Evolutionary conservation across 2,797 vertebrate species (phyloP).

Genomic region (Glyptemys insculpta): DNA sequence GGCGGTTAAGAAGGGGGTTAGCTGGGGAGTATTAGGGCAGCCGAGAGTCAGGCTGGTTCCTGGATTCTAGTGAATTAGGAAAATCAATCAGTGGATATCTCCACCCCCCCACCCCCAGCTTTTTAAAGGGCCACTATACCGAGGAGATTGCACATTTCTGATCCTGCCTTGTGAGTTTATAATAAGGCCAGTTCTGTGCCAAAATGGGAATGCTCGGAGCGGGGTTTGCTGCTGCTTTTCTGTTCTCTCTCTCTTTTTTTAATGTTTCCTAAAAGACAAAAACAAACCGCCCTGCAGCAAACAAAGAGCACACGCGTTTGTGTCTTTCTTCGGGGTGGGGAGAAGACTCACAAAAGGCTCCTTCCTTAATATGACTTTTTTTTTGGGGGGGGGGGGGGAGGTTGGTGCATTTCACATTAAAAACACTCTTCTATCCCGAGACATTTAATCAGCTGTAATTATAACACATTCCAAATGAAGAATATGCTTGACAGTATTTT

Average conservation of each 20-base stretch:
- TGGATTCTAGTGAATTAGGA: background rate
- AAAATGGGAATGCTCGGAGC: slow-evolving; percentile 6
- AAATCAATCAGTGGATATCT: background rate
- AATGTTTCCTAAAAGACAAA: slow-evolving; percentile 74
- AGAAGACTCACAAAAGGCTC: slow-evolving; percentile 1
- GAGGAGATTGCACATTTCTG: slow-evolving; percentile 33
- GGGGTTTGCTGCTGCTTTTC: background rate
- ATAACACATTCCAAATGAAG: slow-evolving; percentile 83
- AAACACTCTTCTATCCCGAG: slow-evolving; percentile 62
- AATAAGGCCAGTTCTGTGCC: slow-evolving; percentile 65
- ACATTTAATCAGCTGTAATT: slow-evolving; percentile 84
- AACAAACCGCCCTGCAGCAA: slow-evolving; percentile 76
- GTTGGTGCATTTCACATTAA: slow-evolving; percentile 36
- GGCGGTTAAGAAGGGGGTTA: background rate
- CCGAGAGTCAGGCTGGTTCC: background rate
- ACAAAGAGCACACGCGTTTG: slow-evolving; percentile 54
- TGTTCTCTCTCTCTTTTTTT: background rate
- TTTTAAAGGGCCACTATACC: background rate
- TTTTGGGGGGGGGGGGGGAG: background rate
- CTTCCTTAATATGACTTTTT: slow-evolving; percentile 20
- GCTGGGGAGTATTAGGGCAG: background rate
- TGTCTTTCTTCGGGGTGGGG: slow-evolving; percentile 35
- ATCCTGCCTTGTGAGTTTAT: slow-evolving; percentile 36
- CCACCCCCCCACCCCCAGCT: background rate
- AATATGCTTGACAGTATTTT: slow-evolving; percentile 83